Evolutionary conservation across 2,888 invertebrate genomes (phyloP).

Genomic region (Euplexia lucipara): DNA sequence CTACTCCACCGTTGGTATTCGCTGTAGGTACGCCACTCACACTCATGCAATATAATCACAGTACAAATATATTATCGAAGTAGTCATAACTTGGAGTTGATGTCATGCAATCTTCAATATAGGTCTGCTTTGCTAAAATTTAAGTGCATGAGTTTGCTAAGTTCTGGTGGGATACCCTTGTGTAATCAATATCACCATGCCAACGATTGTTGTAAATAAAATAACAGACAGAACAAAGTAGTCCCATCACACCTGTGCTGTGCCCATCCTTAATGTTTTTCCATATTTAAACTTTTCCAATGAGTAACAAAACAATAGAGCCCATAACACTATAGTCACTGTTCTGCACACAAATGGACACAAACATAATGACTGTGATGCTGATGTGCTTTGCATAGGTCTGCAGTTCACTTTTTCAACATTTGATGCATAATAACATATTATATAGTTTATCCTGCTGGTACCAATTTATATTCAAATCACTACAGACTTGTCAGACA

Average conservation of each 20-base stretch:
- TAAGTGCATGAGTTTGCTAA: conserved; percentile 3
- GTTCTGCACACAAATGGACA: conserved; percentile 34
- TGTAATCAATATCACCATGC: conserved; percentile 80
- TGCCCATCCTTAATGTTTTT: neutral
- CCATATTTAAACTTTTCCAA: conserved; percentile 6
- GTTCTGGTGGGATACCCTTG: conserved; percentile 37
- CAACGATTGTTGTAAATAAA: conserved; percentile 64
- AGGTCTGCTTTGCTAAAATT: conserved; percentile 13
- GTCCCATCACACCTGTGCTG: neutral
- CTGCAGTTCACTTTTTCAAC: conserved; percentile 47
- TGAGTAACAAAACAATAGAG: conserved; percentile 24
- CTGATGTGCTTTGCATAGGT: conserved; percentile 65
- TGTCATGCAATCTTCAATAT: conserved; percentile 65
- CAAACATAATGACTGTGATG: conserved; percentile 25
- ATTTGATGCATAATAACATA: conserved; percentile 23
- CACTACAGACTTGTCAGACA: neutral
- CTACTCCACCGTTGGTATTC: conserved; percentile 66
- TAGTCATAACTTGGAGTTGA: conserved; percentile 64
- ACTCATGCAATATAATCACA: conserved; percentile 39
- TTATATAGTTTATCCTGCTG: conserved; percentile 15
- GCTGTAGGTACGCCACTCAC: conserved; percentile 60
- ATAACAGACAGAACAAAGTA: conserved; percentile 8
- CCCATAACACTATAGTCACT: conserved; percentile 8
- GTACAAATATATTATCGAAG: conserved; percentile 41
- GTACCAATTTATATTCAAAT: conserved; percentile 31